Evolutionary conservation across 2,888 invertebrate genomes (phyloP), one percentile per base, ranked within the genome.

Genomic region (Troides oblongomaculatus): DNA sequence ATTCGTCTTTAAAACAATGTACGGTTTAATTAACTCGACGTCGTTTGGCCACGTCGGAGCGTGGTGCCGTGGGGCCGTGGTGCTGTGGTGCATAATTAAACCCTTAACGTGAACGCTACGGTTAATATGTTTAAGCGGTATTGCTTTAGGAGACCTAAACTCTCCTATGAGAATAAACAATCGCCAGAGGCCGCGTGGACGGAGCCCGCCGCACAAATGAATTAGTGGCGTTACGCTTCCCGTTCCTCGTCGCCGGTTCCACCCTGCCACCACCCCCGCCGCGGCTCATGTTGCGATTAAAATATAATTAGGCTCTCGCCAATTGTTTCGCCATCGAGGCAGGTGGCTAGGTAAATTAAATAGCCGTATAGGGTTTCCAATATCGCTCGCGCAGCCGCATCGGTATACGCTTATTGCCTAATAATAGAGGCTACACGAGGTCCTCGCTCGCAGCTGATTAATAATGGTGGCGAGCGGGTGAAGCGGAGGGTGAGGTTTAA

Each of bases 331-430:
- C 88, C 88, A 91, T 92, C 87, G 89, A 84, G 87, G 84, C 92
- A 92, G 90, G 90, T 91, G 90, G 84, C 87, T 86, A 89, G 88
- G 89, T 89, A 88, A 88, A 91, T 92, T 89, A 91, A 91, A 92
- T 85, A 87, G 83, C 88, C 87, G 85, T 91, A 88, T 85, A 87
- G 82, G 88, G 87, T 86, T 88, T 88, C 89, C 87, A 88, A 89
- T 90, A 89, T 88, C 84, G 84, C 78, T 73, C 81, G 79, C 82
- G 78, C 81, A 79, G 79, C 81, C 83, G 84, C 79, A 84, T 81
- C 85, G 83, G 86, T 81, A 84, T 84, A 77, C 80, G 84, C 88
- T 90, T 87, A 90, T 89, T 87, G 84, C 84, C 85, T 87, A 88
- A 91, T 90, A 90, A 92, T 90, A 84, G 85, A 81, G 62, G 80